These are phyloP conservation scores for Lonchura striata DNA, from an alignment of 2,113 vertebrate species.

Conservation along the genomic window DNA sequence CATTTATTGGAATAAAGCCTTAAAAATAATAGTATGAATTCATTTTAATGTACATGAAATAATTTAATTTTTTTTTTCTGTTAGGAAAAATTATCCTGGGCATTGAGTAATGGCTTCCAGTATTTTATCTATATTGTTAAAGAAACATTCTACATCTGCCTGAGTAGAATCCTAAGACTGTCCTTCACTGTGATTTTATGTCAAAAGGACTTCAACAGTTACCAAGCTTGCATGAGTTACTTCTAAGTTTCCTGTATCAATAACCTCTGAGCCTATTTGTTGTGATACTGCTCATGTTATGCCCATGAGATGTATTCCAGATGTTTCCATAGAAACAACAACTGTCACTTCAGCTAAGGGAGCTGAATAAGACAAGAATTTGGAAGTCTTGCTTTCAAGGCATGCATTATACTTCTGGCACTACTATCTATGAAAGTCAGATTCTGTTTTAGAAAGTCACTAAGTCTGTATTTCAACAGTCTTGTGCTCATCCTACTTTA, in stretches of 20 bases:
- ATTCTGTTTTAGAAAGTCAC: background rate
- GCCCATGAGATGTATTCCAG: background rate
- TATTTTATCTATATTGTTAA: background rate
- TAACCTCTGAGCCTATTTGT: constrained; percentile 55
- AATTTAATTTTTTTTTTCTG: background rate
- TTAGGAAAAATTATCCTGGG: background rate
- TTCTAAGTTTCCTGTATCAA: constrained; percentile 46
- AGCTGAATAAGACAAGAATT: background rate
- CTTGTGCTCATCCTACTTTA: background rate
- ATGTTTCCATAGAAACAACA: constrained; percentile 55
- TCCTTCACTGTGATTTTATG: background rate
- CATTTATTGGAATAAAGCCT: background rate
- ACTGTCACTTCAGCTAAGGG: background rate
- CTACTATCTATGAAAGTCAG: background rate
- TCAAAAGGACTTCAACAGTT: constrained; percentile 15
- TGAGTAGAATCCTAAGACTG: background rate
- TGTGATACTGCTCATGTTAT: constrained; percentile 69
- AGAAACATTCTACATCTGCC: background rate
- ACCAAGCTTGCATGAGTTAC: constrained; percentile 54
- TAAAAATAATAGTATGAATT: background rate
- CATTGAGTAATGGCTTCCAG: background rate
- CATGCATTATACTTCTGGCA: background rate
- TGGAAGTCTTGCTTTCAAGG: background rate
- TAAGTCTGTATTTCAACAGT: background rate
- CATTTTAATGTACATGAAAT: background rate